Evolutionary conservation across 2,113 vertebrate species (phyloP).

Genomic region (Anhinga anhinga): DNA sequence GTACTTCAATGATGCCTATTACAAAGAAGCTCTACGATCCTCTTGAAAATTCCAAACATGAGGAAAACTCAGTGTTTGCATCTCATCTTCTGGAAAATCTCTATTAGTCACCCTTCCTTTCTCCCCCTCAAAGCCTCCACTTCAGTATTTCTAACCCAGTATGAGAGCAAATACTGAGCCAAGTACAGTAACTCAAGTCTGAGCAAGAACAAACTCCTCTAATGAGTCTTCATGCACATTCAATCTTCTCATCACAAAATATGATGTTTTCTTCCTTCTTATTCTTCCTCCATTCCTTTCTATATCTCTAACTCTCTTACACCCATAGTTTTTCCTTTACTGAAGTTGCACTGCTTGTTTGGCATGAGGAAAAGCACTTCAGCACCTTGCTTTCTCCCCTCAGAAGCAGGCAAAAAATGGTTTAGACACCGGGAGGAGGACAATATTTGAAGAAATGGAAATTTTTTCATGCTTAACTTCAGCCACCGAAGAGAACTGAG

Average conservation of each 20-base stretch:
- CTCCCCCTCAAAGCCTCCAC: neutral
- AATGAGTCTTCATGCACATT: neutral
- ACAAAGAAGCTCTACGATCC: neutral
- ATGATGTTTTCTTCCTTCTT: neutral
- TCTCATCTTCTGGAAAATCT: neutral
- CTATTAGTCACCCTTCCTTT: neutral
- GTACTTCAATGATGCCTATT: accelerated
- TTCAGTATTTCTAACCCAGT: neutral
- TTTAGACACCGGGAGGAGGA: neutral
- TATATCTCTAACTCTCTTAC: neutral
- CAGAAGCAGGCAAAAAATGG: neutral
- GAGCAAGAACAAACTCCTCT: neutral
- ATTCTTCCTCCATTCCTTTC: neutral
- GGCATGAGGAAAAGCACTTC: neutral
- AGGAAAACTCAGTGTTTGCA: neutral
- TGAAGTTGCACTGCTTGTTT: neutral
- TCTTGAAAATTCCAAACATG: neutral
- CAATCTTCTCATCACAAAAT: neutral
- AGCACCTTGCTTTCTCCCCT: neutral
- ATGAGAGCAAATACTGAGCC: neutral
- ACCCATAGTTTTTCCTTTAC: neutral
- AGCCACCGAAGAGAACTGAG: neutral
- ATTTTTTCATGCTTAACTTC: neutral
- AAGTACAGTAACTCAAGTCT: neutral
- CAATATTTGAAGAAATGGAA: neutral